A percentile compares a stretch with the other conserved stretches of the same genome.
Conservation (phyloP, 2,797 vertebrate species). For the Gadopsis marmoratus region DNA sequence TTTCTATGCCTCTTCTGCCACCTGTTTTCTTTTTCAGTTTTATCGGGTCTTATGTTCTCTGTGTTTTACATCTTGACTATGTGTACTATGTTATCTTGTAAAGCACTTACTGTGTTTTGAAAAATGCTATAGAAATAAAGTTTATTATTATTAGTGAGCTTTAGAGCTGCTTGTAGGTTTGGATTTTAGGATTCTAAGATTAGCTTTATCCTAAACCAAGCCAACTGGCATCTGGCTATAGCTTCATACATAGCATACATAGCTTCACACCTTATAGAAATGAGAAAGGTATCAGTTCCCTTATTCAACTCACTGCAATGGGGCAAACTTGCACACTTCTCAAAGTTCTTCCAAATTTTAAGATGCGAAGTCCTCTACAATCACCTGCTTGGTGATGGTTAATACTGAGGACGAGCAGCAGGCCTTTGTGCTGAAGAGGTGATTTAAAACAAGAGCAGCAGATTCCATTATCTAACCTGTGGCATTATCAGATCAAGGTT, state of each 20-base stretch:
- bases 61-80: too few relatives aligned
- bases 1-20: too few relatives aligned
- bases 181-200: too few relatives aligned
- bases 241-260: neutral
- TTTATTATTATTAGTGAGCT: neutral
- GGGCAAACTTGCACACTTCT: neutral
- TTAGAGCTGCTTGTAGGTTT: neutral
- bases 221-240: neutral
- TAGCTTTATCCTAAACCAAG: neutral
- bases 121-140: too few relatives aligned
- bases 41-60: too few relatives aligned
- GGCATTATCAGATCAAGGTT: constrained; percentile 17
- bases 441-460: neutral
- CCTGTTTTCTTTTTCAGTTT: too few relatives aligned
- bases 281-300: neutral
- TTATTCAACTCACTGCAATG: neutral
- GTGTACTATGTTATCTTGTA: too few relatives aligned
- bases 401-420: neutral
- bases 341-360: neutral
- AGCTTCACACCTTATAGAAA: too few relatives aligned
- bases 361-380: neutral
- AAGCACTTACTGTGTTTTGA: too few relatives aligned
- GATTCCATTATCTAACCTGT: neutral
- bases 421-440: neutral
- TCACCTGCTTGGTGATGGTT: neutral